Conservation (phyloP, 2,113 vertebrate genomes). For the Eptesicus fuscus region DNA sequence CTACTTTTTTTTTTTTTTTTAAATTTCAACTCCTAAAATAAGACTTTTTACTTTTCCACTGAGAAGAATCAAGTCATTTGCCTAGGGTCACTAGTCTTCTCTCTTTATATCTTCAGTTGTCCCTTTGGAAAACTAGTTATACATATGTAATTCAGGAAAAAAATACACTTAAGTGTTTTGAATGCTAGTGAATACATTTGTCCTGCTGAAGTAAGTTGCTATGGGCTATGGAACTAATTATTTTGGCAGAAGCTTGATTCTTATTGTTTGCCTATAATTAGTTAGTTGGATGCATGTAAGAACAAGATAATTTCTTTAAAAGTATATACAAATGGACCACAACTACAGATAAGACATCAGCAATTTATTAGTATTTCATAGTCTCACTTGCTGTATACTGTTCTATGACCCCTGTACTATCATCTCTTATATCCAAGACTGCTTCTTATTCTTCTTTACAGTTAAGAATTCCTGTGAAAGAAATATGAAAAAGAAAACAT, state of each 20-base stretch:
- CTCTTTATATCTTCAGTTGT: background rate
- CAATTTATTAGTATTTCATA: conserved; percentile 11
- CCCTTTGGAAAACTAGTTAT: conserved; percentile 22
- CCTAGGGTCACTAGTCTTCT: conserved; percentile 27
- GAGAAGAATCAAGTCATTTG: conserved; percentile 28
- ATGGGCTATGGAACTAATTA: conserved; percentile 47
- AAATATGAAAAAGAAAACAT: background rate
- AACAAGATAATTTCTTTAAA: conserved; percentile 63
- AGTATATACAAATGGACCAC: background rate
- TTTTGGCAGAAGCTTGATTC: conserved; percentile 52
- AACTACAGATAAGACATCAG: conserved; percentile 12
- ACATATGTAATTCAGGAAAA: conserved; percentile 48
- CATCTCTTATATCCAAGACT: background rate
- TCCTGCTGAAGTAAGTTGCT: conserved; percentile 39
- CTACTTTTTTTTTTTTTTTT: background rate
- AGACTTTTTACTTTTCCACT: conserved; percentile 28
- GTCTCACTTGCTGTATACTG: conserved; percentile 20
- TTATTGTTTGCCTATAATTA: conserved; percentile 58
- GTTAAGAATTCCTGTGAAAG: background rate
- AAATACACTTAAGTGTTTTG: conserved; percentile 46
- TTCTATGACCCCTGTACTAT: background rate
- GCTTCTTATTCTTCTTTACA: background rate
- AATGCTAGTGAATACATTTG: conserved; percentile 23
- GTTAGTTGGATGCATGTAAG: conserved; percentile 45
- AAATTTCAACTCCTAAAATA: conserved; percentile 50